These are phyloP conservation scores for Listrodromus nycthemerus DNA, from an alignment of 2,888 invertebrate species.

Conservation along the genomic window DNA sequence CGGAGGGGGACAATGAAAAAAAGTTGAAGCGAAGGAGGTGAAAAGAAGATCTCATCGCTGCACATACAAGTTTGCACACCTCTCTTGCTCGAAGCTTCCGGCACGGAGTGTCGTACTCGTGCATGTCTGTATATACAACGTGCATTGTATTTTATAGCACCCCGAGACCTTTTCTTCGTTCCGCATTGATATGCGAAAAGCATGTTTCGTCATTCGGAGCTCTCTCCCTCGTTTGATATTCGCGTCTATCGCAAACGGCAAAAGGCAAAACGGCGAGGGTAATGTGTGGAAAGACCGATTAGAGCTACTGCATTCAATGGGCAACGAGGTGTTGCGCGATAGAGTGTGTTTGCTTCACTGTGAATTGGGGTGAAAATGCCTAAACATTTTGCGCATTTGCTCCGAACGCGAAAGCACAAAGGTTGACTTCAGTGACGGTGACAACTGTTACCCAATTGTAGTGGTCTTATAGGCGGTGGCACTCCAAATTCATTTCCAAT, in stretches of 20 bases:
- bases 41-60: neutral
- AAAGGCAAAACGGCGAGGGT: neutral
- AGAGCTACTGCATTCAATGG: neutral
- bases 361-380: neutral
- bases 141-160: slow-evolving; percentile 10
- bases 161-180: slow-evolving; percentile 1
- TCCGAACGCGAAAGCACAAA: neutral
- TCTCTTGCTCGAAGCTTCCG: slow-evolving; percentile 11
- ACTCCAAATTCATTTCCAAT: too few species aligned
- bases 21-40: slow-evolving; percentile 19
- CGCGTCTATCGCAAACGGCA: neutral
- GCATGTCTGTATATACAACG: neutral
- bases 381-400: neutral
- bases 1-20: neutral
- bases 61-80: neutral
- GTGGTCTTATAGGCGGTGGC: too few species aligned
- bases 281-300: slow-evolving; percentile 17
- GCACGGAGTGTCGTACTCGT: neutral
- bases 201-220: neutral
- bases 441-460: too few species aligned
- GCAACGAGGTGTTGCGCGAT: neutral
- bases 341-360: neutral
- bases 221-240: neutral
- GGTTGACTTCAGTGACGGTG: too few species aligned
- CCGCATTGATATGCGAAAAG: neutral